These are phyloP conservation scores for Drosophila ustulata DNA, from an alignment of 2,888 invertebrate species.

Conservation along the genomic window DNA sequence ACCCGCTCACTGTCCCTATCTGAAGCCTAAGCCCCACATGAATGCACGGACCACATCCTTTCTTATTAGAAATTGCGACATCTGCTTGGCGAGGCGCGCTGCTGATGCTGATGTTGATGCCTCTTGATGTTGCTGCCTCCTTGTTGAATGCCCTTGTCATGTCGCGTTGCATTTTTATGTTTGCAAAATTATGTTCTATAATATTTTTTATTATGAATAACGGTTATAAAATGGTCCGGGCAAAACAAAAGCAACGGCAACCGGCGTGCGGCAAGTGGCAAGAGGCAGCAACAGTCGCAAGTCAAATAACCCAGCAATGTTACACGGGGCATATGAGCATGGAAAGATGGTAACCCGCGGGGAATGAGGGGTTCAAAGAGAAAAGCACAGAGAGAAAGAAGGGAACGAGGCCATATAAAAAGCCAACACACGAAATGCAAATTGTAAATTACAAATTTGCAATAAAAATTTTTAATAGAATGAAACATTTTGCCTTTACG, in stretches of 20 bases:
- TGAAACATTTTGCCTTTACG: slow-evolving; percentile 82
- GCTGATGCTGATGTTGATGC: slow-evolving; percentile 8
- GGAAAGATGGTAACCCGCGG: background rate
- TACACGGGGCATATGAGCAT: slow-evolving; percentile 41
- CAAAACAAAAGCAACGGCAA: slow-evolving; percentile 60
- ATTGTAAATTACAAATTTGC: slow-evolving; percentile 84
- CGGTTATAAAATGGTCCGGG: slow-evolving; percentile 74
- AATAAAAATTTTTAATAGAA: slow-evolving; percentile 84
- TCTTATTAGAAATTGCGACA: slow-evolving; percentile 78
- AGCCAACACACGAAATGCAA: slow-evolving; percentile 82
- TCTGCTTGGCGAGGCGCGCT: slow-evolving; percentile 21
- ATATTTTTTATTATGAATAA: slow-evolving; percentile 80
- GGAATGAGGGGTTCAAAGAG: background rate
- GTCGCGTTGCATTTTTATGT: slow-evolving; percentile 80
- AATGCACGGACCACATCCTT: slow-evolving; percentile 41
- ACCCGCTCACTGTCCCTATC: slow-evolving; percentile 2
- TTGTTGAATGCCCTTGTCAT: slow-evolving; percentile 32
- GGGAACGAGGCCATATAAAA: slow-evolving; percentile 55
- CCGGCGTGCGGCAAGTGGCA: background rate
- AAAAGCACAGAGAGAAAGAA: background rate
- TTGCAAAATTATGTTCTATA: slow-evolving; percentile 83
- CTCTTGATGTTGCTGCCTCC: slow-evolving; percentile 14
- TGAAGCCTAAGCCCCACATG: slow-evolving; percentile 9
- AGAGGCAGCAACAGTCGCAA: slow-evolving; percentile 67
- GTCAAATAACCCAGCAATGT: slow-evolving; percentile 56